Base-by-base conservation (phyloP, 2,113 vertebrate species). In the Cynoglossus semilaevis region DNA sequence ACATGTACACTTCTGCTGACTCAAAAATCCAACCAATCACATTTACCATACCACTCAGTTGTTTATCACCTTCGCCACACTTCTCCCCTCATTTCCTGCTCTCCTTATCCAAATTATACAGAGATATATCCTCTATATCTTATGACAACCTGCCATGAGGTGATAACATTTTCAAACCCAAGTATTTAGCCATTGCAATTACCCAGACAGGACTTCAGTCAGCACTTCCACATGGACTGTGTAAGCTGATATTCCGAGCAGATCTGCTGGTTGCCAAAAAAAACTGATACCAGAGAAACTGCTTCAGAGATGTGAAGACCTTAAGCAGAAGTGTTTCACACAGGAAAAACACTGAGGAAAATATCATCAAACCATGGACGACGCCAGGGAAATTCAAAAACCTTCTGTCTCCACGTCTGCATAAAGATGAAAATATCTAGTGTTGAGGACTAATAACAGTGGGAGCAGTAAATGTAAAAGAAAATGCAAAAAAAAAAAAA, bases 91-190 rank as follows among this genome's bases (percentile, higher is more conserved):
- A 10, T 36, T 81, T 74, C 38, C 53, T 53, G 60, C 45, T 66
- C 40, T 60, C 66, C 70, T 63, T 67, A 70, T 67, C 67, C 54
- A 48, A 84, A 83, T 72, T 70, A 80, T 83, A 64, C 80, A 72
- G 75, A 2, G 51, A 79, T 83, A 79, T 82, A 80, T 85, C 75
- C 74, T 73, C 74, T 72, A 46, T 65, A 84, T 85, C 83, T 82
- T 55, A 17, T 77, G 80, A 83, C 83, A 75, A 85, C 75, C 84
- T 87, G 84, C 82, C 83, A 80, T 43, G 71, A 38, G 18, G 45
- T 63, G 84, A 87, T 86, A 87, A 71, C 52, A 61, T 79, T 80
- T 57, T 68, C 60, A 60, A 35, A 51, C 15, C 49, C 47, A 66
- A 54, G 49, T 58, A 66, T 74, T 76, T 80, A 70, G 73, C 72